Base-by-base conservation (phyloP, 2,888 invertebrate species). In the Prostheceraeus crozeri region DNA sequence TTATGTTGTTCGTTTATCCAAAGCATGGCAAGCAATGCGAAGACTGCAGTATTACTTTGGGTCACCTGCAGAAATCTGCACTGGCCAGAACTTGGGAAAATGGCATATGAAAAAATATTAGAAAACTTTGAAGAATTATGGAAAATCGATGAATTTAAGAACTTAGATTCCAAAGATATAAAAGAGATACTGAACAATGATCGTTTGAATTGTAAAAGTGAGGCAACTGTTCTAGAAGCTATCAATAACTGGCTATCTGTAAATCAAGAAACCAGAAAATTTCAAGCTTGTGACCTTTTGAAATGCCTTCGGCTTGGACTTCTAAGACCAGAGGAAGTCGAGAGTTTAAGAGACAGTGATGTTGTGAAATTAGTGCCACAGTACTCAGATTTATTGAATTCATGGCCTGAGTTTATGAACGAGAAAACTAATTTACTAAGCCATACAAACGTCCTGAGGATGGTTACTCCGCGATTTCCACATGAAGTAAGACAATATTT, bases 81-180 rank as follows among this genome's bases (percentile, higher is more conserved):
- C 16, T 57, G 57, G 57, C 57, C 57, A 11, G 57, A 57, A 57
- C 19, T 57, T 10, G 57, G 57, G 28, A 57, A 45, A 4, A 57
- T 57, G 57, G 57, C 57, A 4, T 57, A 40, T 48, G 46, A 57
- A 48, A 57, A 57, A 57, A 57, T 57, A 4, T 8, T 48, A 23
- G 46, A 52, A 54, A 36, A 57, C 27, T 57, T 57, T 57, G 57
- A 48, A 48, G 25, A 25, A 11, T 14, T 40, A 19, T 35, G 45
- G 35, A 16, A 31, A 16, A 57, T 28, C 11, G 6, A 14, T 40
- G 57, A 57, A 48, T 57, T 57, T 25, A 3, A 27, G 10, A 30
- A 57, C 4, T 48, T 57, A 19, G 57, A 48, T 21, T 52, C 21
- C 16, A 48, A 27, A 14, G 57, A 57, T 8, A 28, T 57, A 45